Base-by-base conservation (phyloP, 2,888 invertebrate genomes). In the Dolichopus griseipennis region DNA sequence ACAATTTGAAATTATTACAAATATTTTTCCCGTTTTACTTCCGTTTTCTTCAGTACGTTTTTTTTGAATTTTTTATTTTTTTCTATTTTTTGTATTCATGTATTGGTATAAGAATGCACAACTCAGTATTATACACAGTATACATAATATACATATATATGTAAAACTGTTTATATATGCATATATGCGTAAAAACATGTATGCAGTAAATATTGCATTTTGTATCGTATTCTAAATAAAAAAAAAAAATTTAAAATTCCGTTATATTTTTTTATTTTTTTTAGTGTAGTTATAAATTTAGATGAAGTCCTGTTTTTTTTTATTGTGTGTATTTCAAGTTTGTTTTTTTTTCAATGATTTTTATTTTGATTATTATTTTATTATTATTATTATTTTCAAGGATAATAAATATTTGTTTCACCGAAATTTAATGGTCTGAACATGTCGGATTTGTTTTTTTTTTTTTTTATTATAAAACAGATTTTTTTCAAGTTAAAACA, bases 1-100 rank as follows among this genome's bases (percentile, higher is more conserved):
- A 52, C 52, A 52, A 52, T 52, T 52, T 52, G 52, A 52, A 52
- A 52, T 52, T 52, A 52, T 52, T 52, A 52, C 52, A 52, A 52
- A 52, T 52, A 52, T 52, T 52, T 41, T 52, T 52, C 52, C 52
- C 52, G n/a, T 52, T 52, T 43, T 52, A 12, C 18, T 52, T 52
- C 18, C 18, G 41, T 52, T 52, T 37, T 52, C 18, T 52, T 52
- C 15, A 6, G 52, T 52, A 12, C 27, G 27, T 52, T 52, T 1
- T 15, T 43, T 9, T 34, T 34, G 6, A 9, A 34, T 34, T 34
- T 34, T 34, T 37, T 10, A 37, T 37, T 27, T 37, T 37, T 37
- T 37, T 8, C 8, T 34, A 34, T 12, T 37, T 4, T 12, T 37
- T 37, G 8, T 37, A 37, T 37, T 37, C 12, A 37, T 5, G 37